Evolutionary conservation across 2,797 vertebrate species (phyloP), one percentile per base, ranked within the genome.

Genomic region (Pipistrellus kuhlii): DNA sequence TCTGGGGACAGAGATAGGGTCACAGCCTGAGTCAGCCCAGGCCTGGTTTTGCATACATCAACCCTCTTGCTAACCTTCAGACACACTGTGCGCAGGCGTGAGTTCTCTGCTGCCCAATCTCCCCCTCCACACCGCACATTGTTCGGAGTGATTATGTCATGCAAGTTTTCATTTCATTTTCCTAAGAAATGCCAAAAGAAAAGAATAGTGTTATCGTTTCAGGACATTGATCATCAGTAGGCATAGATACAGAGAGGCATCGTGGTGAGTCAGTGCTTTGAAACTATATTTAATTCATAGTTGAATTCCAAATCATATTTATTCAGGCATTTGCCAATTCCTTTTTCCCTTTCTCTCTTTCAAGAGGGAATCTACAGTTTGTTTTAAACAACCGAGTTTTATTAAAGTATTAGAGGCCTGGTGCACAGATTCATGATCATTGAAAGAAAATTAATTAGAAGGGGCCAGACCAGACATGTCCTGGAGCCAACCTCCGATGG

Each of bases 131-230:
- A 3, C 7, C 1, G 27, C 17, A 4, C 1, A 62, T 30, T 2
- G 25, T 62, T 62, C 6, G 2, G 12, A 62, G 59, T 62, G 27
- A 30, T 30, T 30, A 30, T 17, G 30, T 64, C 41, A n/a, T 8
- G 44, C 71, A 73, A 89, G 51, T 66, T 64, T 92, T 76, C 32
- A 41, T 69, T 92, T 80, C 32, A n/a, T 18, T 90, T 92, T 87
- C n/a, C 30, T 57, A 30, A 85, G 48, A 76, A 88, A 75, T 15
- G 13, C 21, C 32, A 35, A 68, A 66, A 66, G 30, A 51, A 55
- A 77, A 81, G 15, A 81, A n/a, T 10, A 59, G 30, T 51, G 18
- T 59, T 66, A 30, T 62, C 18, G 3, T 83, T 66, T 48, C 59
- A 75, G 30, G 62, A 83, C 10, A 35, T 55, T 0, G 0, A 8